These are phyloP conservation scores for Hydropsyche betteni DNA, from an alignment of 2,888 invertebrate genomes.

Conservation along the genomic window DNA sequence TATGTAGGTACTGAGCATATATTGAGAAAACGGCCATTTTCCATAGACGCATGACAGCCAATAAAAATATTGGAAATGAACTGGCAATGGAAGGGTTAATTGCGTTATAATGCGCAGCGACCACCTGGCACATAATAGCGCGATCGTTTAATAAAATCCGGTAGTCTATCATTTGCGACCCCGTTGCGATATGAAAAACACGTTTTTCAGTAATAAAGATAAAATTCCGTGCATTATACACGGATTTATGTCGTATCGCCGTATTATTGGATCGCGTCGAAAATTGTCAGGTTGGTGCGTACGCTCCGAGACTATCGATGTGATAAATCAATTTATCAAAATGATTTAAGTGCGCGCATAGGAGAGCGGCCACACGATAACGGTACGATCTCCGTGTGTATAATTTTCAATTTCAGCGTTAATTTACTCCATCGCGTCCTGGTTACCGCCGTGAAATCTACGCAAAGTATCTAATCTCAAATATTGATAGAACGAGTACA, in stretches of 20 bases:
- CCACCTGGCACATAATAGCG: not conserved
- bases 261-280: not conserved
- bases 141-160: constrained; percentile 11
- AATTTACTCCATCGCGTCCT: constrained; percentile 36
- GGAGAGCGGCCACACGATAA: constrained; percentile 26
- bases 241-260: too few species aligned
- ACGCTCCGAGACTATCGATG: constrained; percentile 29
- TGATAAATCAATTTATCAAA: constrained; percentile 44
- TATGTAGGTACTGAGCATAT: too few species aligned
- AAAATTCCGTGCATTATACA: too few species aligned
- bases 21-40: too few species aligned
- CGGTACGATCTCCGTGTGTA: constrained; percentile 33
- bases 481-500: too few species aligned
- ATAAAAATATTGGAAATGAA: too few species aligned
- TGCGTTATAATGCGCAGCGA: not conserved
- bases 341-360: constrained; percentile 27
- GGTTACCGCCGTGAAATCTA: constrained; percentile 4
- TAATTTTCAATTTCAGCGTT: constrained; percentile 47
- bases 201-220: too few species aligned
- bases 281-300: not conserved
- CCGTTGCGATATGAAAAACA: not conserved
- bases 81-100: constrained; percentile 4
- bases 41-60: too few species aligned
- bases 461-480: too few species aligned
- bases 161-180: constrained; percentile 14